phyloP scores from a whole-genome alignment of 2,888 invertebrate genomes.

The Aleiodes leptofemur region DNA sequence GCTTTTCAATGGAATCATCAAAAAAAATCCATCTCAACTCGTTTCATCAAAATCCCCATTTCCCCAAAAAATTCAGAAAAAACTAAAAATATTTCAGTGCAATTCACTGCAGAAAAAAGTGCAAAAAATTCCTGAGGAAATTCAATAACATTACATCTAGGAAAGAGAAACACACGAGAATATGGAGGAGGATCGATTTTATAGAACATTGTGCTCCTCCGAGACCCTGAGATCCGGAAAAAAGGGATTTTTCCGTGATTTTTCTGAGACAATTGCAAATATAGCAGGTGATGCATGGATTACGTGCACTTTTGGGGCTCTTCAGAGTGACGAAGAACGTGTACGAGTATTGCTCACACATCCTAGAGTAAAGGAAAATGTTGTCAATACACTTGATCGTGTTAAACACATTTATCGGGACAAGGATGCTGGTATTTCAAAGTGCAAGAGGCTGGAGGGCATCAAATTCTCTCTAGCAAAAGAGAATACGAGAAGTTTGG shows the following conservation, averaged over 20 bases:
- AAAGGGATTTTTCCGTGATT: slow-evolving; percentile 85
- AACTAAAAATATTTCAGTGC: too few relatives aligned
- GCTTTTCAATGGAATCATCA: too few relatives aligned
- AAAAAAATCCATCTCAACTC: too few relatives aligned
- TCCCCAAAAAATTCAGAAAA: too few relatives aligned
- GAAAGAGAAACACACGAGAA: too few relatives aligned
- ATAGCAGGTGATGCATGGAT: slow-evolving; percentile 80
- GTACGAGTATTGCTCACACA: slow-evolving; percentile 78
- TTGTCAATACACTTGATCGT: slow-evolving; percentile 80
- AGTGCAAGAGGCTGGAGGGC: slow-evolving; percentile 80
- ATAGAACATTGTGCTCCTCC: slow-evolving; percentile 83
- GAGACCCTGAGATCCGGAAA: slow-evolving; percentile 85
- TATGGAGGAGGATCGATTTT: slow-evolving; percentile 62
- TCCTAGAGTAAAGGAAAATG: slow-evolving; percentile 75
- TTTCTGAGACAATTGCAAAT: slow-evolving; percentile 79
- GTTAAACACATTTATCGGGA: slow-evolving; percentile 82
- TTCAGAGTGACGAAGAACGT: slow-evolving; percentile 79
- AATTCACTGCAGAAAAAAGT: too few relatives aligned
- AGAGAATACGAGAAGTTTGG: slow-evolving; percentile 79
- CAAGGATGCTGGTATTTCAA: slow-evolving; percentile 81
- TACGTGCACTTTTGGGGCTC: slow-evolving; percentile 78
- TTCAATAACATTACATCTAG: too few relatives aligned
- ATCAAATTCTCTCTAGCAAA: slow-evolving; percentile 78
- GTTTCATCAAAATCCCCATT: too few relatives aligned
- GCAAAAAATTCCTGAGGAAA: too few relatives aligned